These are phyloP conservation scores for Tryphoninae sp. DNA, from an alignment of 2,888 invertebrate genomes.

Conservation along the genomic window DNA sequence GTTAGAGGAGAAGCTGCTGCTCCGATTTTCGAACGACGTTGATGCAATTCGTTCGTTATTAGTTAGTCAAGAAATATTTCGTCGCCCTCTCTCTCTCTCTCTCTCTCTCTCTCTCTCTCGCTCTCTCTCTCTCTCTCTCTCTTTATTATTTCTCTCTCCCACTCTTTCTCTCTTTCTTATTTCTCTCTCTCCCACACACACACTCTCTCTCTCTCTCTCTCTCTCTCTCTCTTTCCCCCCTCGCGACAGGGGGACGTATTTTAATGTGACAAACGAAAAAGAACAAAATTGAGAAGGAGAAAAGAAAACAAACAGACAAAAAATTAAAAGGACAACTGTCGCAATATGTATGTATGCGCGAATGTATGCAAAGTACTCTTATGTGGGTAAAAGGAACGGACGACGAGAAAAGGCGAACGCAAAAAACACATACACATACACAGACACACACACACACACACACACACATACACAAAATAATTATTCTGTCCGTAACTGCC, in stretches of 20 bases:
- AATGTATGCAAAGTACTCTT: slow-evolving; percentile 71
- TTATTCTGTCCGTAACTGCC: slow-evolving; percentile 26
- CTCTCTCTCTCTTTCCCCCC: slow-evolving; percentile 2
- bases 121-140: slow-evolving; percentile 22
- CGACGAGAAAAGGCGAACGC: slow-evolving; percentile 46
- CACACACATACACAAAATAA: neutral
- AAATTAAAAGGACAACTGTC: slow-evolving; percentile 63
- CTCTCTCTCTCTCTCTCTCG: neutral
- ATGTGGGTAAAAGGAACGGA: slow-evolving; percentile 65
- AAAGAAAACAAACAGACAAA: slow-evolving; percentile 37
- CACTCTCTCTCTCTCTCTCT: neutral
- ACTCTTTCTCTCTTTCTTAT: neutral
- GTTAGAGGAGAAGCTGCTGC: slow-evolving; percentile 61
- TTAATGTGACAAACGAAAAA: slow-evolving; percentile 31
- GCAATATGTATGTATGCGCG: slow-evolving; percentile 70
- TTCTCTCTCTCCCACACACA: slow-evolving; percentile 22
- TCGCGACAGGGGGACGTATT: slow-evolving; percentile 24
- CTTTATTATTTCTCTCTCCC: neutral
- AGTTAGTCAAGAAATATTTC: slow-evolving; percentile 63
- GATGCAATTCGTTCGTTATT: slow-evolving; percentile 64
- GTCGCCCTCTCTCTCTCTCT: slow-evolving; percentile 21
- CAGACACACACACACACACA: too few relatives aligned
- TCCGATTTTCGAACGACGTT: slow-evolving; percentile 63
- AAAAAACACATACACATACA: slow-evolving; percentile 1
- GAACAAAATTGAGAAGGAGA: slow-evolving; percentile 31